Evolutionary conservation across 2,797 vertebrate genomes (phyloP).

Genomic region (Takifugu rubripes): DNA sequence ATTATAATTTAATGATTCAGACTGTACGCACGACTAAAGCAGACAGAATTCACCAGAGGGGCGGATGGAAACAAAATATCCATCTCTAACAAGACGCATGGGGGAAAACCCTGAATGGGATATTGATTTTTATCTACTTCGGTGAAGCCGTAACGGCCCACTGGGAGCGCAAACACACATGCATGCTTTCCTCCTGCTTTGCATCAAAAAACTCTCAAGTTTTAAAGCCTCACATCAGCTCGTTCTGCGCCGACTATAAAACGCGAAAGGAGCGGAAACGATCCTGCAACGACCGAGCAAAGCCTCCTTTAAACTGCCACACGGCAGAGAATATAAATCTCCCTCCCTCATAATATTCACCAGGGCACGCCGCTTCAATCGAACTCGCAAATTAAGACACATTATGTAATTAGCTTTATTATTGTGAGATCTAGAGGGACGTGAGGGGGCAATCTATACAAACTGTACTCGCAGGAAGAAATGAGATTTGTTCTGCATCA

Average conservation of each 20-base stretch:
- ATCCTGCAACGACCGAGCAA: no score
- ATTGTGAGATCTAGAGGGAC: neutral
- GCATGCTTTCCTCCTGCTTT: conserved; percentile 15
- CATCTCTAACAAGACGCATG: conserved; percentile 54
- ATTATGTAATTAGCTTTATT: conserved; percentile 1
- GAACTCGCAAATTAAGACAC: neutral
- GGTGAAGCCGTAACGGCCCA: conserved; percentile 38
- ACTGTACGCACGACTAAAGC: conserved; percentile 16
- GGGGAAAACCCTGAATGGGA: conserved; percentile 49
- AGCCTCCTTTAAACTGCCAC: no score
- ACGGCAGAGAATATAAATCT: no score
- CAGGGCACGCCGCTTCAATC: neutral
- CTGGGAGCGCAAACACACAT: conserved; percentile 35
- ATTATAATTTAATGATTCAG: conserved; percentile 41
- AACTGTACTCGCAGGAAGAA: neutral
- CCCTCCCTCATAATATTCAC: neutral
- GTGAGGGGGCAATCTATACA: conserved; percentile 3
- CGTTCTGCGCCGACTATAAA: no score
- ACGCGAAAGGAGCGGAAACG: no score
- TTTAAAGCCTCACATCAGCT: no score
- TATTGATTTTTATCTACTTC: conserved; percentile 58
- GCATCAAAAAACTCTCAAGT: neutral
- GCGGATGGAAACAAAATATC: conserved; percentile 42
- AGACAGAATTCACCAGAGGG: conserved; percentile 18
- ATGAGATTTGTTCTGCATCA: neutral